Evolutionary conservation across 2,888 invertebrate species (phyloP), one percentile per base, ranked within the genome.

Genomic region (Tetragonisca angustula): DNA sequence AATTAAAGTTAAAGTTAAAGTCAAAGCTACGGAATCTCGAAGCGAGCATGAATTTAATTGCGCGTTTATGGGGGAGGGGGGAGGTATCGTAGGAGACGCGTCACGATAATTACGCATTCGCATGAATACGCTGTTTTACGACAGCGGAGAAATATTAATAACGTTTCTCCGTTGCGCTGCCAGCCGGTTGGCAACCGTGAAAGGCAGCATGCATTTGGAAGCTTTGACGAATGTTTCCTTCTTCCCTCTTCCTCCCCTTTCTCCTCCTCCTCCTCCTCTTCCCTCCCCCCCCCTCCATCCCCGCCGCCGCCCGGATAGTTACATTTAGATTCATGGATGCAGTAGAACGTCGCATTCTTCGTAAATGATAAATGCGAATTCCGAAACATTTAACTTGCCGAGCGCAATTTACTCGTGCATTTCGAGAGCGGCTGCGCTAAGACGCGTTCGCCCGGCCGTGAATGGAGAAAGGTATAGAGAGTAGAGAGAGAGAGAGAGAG

Each of bases 321-420:
- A 61, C 79, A 87, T 83, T 79, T 68, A 84, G 84, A 79, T 86
- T 87, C 79, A 79, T 69, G 75, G 73, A 85, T 70, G 75, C 69
- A 59, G 36, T 43, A n/a, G 73, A 73, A 70, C 79, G 85, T 86
- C 79, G 72, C 87, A 64, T 73, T 74, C 79, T 84, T 68, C 65
- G 59, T 54, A 68, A 79, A 81, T 86, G 86, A 86, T 86, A 86
- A 86, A 86, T 84, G 87, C 76, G 86, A 87, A 86, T 86, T 87
- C 87, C 87, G 81, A 84, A 86, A 86, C 87, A 87, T 86, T 86
- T 79, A 81, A 80, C 61, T 79, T 69, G 64, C 68, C 24, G 52
- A 36, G 68, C 62, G 79, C 72, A 86, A 87, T 87, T 87, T 67
- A 83, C 71, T 49, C 79, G 64, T 61, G 84, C 78, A 79, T 78